Conservation (phyloP, 2,113 vertebrate genomes). For the Gasterosteus aculeatus region DNA sequence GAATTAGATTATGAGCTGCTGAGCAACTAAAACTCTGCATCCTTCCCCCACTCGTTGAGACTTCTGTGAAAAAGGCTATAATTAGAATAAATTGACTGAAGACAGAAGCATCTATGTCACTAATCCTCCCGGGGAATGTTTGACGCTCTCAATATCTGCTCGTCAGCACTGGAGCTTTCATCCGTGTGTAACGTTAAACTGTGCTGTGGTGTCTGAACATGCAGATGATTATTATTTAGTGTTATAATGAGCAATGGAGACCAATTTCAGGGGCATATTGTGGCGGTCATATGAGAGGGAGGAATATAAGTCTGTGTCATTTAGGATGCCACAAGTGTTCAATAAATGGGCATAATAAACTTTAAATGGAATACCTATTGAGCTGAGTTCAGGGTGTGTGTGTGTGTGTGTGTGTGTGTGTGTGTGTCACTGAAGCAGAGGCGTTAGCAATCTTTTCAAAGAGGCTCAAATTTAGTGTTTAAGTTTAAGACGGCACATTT, state of each 20-base stretch:
- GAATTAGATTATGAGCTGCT: constrained; percentile 25
- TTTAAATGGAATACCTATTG: not conserved
- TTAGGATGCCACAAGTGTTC: not conserved
- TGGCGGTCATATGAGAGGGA: not conserved
- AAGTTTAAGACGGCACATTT: not conserved
- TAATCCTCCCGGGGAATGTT: not conserved
- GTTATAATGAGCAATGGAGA: not conserved
- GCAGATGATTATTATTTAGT: not conserved
- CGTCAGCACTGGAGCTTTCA: not conserved
- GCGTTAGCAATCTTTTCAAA: not conserved
- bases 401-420: too few species aligned
- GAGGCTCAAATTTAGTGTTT: too few species aligned
- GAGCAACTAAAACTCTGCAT: constrained; percentile 14
- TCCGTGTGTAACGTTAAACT: not conserved
- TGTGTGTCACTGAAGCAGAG: not conserved
- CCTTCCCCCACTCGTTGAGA: constrained; percentile 1
- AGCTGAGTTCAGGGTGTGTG: not conserved
- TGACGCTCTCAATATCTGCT: not conserved
- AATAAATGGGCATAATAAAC: not conserved
- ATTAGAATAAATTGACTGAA: not conserved
- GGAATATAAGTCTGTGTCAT: not conserved
- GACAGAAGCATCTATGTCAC: not conserved
- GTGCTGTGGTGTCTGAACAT: too few species aligned
- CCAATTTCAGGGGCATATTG: not conserved
- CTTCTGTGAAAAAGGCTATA: not conserved